Evolutionary conservation across 2,797 vertebrate species (phyloP).

Genomic region (Telmatherina bonti): DNA sequence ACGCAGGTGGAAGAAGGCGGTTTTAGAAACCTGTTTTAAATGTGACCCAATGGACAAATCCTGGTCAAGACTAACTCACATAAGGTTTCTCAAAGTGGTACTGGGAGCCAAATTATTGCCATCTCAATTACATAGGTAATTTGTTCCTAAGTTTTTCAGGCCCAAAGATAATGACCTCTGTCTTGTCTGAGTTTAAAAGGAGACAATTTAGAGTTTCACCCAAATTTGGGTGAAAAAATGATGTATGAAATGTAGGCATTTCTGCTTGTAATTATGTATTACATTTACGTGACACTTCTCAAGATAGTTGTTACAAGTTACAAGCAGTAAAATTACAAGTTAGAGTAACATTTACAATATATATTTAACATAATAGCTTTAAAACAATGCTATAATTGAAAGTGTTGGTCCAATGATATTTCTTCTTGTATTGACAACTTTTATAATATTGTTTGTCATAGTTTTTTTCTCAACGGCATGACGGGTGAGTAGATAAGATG

Average conservation of each 20-base stretch:
- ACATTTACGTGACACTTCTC: constrained; percentile 29
- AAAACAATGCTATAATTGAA: not conserved
- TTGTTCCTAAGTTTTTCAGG: too few species aligned
- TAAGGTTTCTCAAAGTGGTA: too few species aligned
- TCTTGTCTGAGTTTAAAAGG: too few species aligned
- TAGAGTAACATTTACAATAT: not conserved
- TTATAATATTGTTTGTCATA: constrained; percentile 14
- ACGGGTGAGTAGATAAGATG: constrained; percentile 16
- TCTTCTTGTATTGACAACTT: constrained; percentile 4
- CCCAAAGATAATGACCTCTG: too few species aligned
- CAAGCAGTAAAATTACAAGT: constrained; percentile 3
- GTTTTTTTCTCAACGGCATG: constrained; percentile 43
- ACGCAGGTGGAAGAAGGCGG: too few species aligned
- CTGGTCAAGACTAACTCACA: too few species aligned
- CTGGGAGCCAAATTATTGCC: too few species aligned
- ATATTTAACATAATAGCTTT: constrained; percentile 1
- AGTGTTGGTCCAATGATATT: not conserved
- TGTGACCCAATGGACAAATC: too few species aligned
- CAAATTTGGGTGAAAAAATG: constrained; percentile 12
- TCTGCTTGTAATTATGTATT: constrained; percentile 6
- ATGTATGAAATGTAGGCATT: not conserved
- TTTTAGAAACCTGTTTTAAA: too few species aligned
- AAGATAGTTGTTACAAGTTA: not conserved
- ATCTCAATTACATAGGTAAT: too few species aligned
- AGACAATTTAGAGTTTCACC: too few species aligned